These are phyloP conservation scores for Merodon equestris DNA, from an alignment of 2,888 invertebrate species.

Conservation along the genomic window DNA sequence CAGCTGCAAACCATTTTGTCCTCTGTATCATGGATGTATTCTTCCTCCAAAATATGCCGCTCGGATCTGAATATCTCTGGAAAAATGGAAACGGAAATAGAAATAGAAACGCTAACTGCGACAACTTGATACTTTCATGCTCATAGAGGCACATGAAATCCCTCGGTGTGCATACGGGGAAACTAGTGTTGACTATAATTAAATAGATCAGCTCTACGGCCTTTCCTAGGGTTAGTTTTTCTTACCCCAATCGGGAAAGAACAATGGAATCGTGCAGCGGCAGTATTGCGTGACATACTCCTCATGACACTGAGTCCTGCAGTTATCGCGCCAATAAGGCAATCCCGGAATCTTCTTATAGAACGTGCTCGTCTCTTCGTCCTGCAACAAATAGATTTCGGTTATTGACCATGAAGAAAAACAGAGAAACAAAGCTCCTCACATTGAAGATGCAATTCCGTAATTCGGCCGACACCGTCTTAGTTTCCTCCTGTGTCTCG, in stretches of 20 bases:
- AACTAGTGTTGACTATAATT: slow-evolving; percentile 68
- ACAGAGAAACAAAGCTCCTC: slow-evolving; percentile 12
- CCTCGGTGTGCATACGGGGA: slow-evolving; percentile 72
- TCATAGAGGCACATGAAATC: slow-evolving; percentile 74
- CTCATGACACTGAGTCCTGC: slow-evolving; percentile 76
- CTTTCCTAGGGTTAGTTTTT: not conserved
- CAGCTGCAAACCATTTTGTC: slow-evolving; percentile 76
- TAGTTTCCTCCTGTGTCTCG: slow-evolving; percentile 70
- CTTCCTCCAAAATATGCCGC: slow-evolving; percentile 69
- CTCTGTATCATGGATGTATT: slow-evolving; percentile 71
- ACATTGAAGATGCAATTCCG: slow-evolving; percentile 74
- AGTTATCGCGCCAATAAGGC: slow-evolving; percentile 75
- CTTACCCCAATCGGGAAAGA: slow-evolving; percentile 73
- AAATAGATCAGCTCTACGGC: no score
- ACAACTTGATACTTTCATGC: slow-evolving; percentile 72
- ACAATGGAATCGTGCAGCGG: slow-evolving; percentile 73
- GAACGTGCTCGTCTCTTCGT: slow-evolving; percentile 70
- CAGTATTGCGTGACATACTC: slow-evolving; percentile 73
- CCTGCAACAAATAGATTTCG: slow-evolving; percentile 52
- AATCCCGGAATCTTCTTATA: slow-evolving; percentile 75
- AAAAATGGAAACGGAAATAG: not conserved
- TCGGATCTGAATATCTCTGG: slow-evolving; percentile 72
- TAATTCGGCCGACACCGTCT: slow-evolving; percentile 69
- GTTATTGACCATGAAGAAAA: no score
- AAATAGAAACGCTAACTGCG: not conserved